Percentiles rank a stretch among this genome's conserved stretches.
phyloP scores from a whole-genome alignment of 92 coral and sea anemone genomes.

The Actinernus sp. region DNA sequence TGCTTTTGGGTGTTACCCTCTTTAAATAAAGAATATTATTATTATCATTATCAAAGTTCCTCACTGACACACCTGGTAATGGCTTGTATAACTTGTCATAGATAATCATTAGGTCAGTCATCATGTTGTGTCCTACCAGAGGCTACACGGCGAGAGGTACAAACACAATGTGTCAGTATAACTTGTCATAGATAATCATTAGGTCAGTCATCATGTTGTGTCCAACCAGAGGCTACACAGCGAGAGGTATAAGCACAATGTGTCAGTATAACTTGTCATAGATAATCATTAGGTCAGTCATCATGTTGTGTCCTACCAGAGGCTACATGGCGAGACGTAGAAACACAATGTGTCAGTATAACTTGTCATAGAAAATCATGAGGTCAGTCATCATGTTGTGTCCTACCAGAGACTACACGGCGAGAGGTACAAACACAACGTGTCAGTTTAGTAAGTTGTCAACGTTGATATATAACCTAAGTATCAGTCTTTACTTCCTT shows the following conservation, averaged over 20 bases:
- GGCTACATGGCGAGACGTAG: no score
- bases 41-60: not conserved
- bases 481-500: no score
- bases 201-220: constrained; percentile 92
- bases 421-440: no score
- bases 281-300: constrained; percentile 83
- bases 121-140: constrained; percentile 92
- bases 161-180: no score
- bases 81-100: constrained; percentile 89
- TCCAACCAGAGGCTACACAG: constrained; percentile 98
- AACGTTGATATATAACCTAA: no score
- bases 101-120: constrained; percentile 83
- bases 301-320: constrained; percentile 92
- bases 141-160: no score
- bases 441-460: no score
- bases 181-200: constrained; percentile 88
- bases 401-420: constrained; percentile 97
- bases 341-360: no score
- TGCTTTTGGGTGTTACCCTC: no score
- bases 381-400: constrained; percentile 92
- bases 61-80: constrained; percentile 87
- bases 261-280: constrained; percentile 94
- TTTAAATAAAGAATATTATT: no score
- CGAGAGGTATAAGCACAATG: no score
- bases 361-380: constrained; percentile 88